Base-by-base conservation (phyloP, 2,888 invertebrate species). In the Agrochola lota region DNA sequence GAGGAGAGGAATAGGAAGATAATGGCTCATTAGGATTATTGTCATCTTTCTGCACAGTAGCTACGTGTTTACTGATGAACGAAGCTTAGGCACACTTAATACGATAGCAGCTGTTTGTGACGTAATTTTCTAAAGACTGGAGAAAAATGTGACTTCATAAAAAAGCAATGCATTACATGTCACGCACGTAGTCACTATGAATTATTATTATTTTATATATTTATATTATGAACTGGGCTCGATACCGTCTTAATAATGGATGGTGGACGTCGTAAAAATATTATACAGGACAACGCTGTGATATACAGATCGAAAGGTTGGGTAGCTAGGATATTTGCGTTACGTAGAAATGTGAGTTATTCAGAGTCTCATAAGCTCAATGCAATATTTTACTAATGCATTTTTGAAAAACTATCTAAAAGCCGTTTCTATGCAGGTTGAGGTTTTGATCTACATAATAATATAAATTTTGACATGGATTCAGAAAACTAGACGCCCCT, bases 131-230 rank as follows among this genome's bases (percentile, higher is more conserved):
- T 17, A n/a, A 30, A 66, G 15, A 49, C 6, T 7, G 20, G 5
- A 49, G n/a, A 15, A 75, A 69, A 80, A 55, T 69, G n/a, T 35
- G 43, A 59, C 30, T 59, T 49, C 49, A 68, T 81, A 71, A 63
- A 62, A 68, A 66, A 82, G 71, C 66, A 20, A 55, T 69, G 49
- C 55, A 63, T 69, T 63, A 67, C 46, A 81, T 70, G 66, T 9
- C 60, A 59, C 35, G 52, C 86, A 86, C 87, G 86, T 82, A 77
- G 63, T 57, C 15, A 77, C 74, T 64, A 84, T 87, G 86, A 87
- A 87, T 85, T 87, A 88, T 89, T 88, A 89, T 87, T 81, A n/a
- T n/a, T n/a, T n/a, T n/a, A n/a, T n/a, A n/a, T n/a, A n/a, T 89
- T 83, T 87, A 83, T 87, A 85, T 89, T 85, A 89, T 88, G 83